Base-by-base conservation (phyloP, 2,888 invertebrate species). In the Archips crataeganus region DNA sequence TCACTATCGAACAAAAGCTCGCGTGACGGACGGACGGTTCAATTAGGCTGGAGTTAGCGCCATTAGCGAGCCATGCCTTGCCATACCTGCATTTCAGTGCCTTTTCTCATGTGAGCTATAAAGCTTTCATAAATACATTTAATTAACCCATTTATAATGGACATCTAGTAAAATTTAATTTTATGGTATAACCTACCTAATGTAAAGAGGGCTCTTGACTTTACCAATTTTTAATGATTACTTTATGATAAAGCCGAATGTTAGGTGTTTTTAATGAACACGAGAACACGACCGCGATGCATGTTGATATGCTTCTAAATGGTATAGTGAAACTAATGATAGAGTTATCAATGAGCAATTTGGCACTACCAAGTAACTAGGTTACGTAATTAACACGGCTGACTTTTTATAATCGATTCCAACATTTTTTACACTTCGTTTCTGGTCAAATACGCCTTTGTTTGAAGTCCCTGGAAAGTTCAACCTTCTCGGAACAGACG, bases 11-110 rank as follows among this genome's bases (percentile, higher is more conserved):
- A 75, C 75, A 74, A 71, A 74, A 77, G 75, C 71, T 78, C 71
- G 79, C 79, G 76, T 79, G 78, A 71, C 74, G 54, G 72, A 67
- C 68, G 60, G 73, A 72, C 47, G 65, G 74, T 76, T 75, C 75
- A 77, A 74, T 74, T 79, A 75, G 59, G 74, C 59, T 75, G 70
- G 70, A 75, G 70, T 76, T 75, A 61, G 73, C 68, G 71, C 77
- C 75, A 70, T 76, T 78, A 64, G 71, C 69, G 74, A 73, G 75
- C 76, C 72, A 75, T 75, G 60, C 71, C 70, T 45, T 60, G 75
- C 75, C 73, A 71, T 74, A 67, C 74, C 69, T 39, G 66, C 59
- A 67, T 73, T 77, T 63, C 72, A 75, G 60, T 75, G 73, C 79
- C 77, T 76, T 75, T 75, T 77, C 67, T 59, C 74, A 70, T 73